A percentile compares a stretch with the other conserved stretches of the same genome.
Evolutionary conservation across 2,888 invertebrate genomes (phyloP).

Genomic region (Morpho deidamia): DNA sequence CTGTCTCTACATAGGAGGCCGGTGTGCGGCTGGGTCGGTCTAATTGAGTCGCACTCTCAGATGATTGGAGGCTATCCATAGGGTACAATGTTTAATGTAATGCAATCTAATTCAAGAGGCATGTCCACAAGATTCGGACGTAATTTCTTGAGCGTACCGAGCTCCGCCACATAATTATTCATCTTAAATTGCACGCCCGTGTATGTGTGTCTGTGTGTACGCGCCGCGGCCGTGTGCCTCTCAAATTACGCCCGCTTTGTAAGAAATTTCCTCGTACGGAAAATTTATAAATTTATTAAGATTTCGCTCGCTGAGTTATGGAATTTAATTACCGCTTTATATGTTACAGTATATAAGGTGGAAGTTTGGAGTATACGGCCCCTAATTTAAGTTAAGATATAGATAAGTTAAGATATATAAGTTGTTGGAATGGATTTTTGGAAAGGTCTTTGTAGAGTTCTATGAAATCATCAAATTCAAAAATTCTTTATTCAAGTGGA

Average conservation of each 20-base stretch:
- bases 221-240: constrained; percentile 31
- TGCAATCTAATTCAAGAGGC: constrained; percentile 7
- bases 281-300: constrained; percentile 75
- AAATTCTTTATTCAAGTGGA: too few species aligned
- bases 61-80: too few species aligned
- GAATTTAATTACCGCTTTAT: constrained; percentile 46
- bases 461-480: too few species aligned
- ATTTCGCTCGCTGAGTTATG: constrained; percentile 36
- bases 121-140: constrained; percentile 38
- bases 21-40: too few species aligned
- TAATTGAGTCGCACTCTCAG: too few species aligned
- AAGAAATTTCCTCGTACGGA: constrained; percentile 54
- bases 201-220: constrained; percentile 44
- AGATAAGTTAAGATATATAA: too few species aligned
- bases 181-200: constrained; percentile 74
- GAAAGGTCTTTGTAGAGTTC: too few species aligned
- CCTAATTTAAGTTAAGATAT: constrained; percentile 34
- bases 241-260: constrained; percentile 62
- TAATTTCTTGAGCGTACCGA: constrained; percentile 52
- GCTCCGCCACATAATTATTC: constrained; percentile 78
- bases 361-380: too few species aligned
- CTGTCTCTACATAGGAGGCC: too few species aligned
- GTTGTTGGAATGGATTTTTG: too few species aligned
- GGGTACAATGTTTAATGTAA: not conserved
- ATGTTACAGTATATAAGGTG: not conserved